These are phyloP conservation scores for Platyscapa corneri DNA, from an alignment of 1,140 invertebrate genomes.

Conservation along the genomic window DNA sequence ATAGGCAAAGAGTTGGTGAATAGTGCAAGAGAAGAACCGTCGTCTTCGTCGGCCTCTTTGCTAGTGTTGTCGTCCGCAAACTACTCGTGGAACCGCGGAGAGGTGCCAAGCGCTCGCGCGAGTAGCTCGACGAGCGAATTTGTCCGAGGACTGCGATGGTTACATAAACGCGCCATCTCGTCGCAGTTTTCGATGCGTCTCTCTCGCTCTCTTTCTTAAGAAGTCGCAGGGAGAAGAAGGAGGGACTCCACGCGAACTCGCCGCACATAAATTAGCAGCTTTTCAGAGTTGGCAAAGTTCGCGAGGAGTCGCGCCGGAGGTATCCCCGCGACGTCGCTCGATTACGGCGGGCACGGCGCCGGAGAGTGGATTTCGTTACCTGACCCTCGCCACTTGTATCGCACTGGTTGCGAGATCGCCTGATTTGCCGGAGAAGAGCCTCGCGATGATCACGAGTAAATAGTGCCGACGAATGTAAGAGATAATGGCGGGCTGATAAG, in stretches of 20 bases:
- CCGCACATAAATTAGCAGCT: conserved; percentile 38
- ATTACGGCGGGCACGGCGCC: not conserved
- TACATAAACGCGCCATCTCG: too few species aligned
- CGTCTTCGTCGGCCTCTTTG: not conserved
- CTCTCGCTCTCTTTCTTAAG: too few species aligned
- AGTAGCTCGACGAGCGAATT: not conserved
- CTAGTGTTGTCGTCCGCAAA: not conserved
- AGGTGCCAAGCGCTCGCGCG: not conserved
- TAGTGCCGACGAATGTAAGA: not conserved
- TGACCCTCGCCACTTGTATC: too few species aligned
- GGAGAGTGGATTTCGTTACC: not conserved
- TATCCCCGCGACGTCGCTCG: not conserved
- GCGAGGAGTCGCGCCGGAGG: not conserved
- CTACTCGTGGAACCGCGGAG: conserved; percentile 1
- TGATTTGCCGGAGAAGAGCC: not conserved
- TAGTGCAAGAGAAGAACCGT: not conserved
- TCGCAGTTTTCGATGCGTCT: too few species aligned
- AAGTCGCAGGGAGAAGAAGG: too few species aligned
- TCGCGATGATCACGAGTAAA: not conserved
- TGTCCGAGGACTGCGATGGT: too few species aligned
- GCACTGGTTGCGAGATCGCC: not conserved
- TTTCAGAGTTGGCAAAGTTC: conserved; percentile 32
- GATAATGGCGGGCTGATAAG: not conserved
- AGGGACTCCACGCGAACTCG: not conserved
- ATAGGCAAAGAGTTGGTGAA: not conserved